Percentiles rank a stretch among this genome's conserved stretches.
These are phyloP conservation scores for Epizoanthus scotinus DNA, from an alignment of 92 coral and sea anemone genomes.

Conservation along the genomic window DNA sequence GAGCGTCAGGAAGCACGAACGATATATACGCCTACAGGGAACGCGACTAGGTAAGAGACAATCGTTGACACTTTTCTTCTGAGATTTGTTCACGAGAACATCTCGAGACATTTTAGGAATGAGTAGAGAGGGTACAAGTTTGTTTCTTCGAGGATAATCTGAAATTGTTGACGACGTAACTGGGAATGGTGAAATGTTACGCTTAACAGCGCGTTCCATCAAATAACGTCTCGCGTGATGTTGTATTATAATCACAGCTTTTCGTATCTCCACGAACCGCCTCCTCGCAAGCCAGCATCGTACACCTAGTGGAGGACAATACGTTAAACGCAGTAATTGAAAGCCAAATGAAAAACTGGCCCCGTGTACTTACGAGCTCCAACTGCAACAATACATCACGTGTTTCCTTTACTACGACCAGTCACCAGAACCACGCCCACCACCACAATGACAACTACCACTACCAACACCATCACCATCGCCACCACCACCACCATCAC, in stretches of 20 bases:
- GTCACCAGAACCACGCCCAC: too few species aligned
- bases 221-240: conserved; percentile 35
- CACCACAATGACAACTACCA: too few species aligned
- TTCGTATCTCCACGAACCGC: conserved; percentile 35
- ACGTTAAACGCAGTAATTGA: not conserved
- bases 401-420: too few species aligned
- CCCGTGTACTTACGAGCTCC: not conserved
- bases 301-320: conserved; percentile 8
- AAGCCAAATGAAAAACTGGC: not conserved
- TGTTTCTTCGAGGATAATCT: not conserved
- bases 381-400: too few species aligned
- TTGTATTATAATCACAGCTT: conserved; percentile 54
- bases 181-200: not conserved
- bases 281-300: conserved; percentile 55
- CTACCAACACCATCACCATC: too few species aligned
- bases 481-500: too few species aligned
- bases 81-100: not conserved
- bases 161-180: not conserved
- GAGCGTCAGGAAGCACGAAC: not conserved
- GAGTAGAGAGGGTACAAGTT: not conserved
- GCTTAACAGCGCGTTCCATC: not conserved
- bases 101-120: not conserved
- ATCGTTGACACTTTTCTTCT: not conserved
- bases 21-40: conserved; percentile 24
- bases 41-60: conserved; percentile 12